These are phyloP conservation scores for Stegostoma tigrinum DNA, from an alignment of 2,113 vertebrate species.

Conservation along the genomic window DNA sequence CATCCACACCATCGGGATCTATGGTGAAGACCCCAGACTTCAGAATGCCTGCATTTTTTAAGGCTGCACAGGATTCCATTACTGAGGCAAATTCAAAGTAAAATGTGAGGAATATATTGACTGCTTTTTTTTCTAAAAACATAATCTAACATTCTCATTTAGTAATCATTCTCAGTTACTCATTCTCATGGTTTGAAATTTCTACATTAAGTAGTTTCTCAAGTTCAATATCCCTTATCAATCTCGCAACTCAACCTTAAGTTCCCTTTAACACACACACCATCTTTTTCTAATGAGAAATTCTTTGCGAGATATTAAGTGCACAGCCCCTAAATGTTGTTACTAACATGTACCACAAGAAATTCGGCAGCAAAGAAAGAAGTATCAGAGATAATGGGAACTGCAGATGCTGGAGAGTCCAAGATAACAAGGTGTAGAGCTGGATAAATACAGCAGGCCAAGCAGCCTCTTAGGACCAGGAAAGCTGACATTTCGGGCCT, in stretches of 20 bases:
- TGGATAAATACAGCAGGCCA: no score
- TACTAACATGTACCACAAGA: not conserved
- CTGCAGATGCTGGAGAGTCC: no score
- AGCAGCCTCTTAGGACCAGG: no score
- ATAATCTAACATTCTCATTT: not conserved
- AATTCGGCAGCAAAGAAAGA: not conserved
- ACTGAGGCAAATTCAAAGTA: conserved; percentile 38
- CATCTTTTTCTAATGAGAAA: not conserved
- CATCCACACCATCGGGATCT: conserved; percentile 42
- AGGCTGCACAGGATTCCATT: conserved; percentile 40
- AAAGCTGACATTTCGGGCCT: no score
- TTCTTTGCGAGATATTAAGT: not conserved
- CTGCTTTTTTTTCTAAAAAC: not conserved
- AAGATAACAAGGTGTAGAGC: no score
- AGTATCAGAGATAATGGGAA: no score
- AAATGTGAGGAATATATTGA: not conserved
- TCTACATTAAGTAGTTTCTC: not conserved
- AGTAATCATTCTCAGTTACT: no score
- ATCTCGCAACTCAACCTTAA: not conserved
- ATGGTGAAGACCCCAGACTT: conserved; percentile 42
- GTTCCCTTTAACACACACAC: not conserved
- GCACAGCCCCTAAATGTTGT: not conserved
- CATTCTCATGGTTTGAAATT: not conserved
- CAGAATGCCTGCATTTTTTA: conserved; percentile 41
- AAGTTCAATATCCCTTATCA: not conserved